phyloP scores from a whole-genome alignment of 2,113 vertebrate genomes.

The Neopipo cinnamomea region DNA sequence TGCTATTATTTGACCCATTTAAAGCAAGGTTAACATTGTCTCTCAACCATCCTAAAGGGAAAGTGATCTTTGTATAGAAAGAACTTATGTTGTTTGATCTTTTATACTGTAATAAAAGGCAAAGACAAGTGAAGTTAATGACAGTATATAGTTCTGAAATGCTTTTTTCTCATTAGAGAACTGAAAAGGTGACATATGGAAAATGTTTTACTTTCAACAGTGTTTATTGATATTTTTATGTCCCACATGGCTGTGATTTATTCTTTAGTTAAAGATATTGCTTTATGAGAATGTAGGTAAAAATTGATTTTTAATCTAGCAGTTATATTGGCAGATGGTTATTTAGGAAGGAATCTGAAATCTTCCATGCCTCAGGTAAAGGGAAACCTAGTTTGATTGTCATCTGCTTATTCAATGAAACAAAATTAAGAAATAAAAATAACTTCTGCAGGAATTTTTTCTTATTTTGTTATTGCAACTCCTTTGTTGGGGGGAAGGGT shows the following conservation, averaged over 20 bases:
- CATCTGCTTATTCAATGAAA: neutral
- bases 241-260: neutral
- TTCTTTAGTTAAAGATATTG: conserved; percentile 3
- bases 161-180: neutral
- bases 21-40: neutral
- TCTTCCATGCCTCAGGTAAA: neutral
- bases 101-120: neutral
- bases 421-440: neutral
- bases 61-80: neutral
- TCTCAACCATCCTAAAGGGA: neutral
- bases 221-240: neutral
- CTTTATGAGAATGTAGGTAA: neutral
- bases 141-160: neutral
- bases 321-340: neutral
- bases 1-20: neutral
- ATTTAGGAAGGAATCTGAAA: conserved; percentile 6
- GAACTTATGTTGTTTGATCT: neutral
- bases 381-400: neutral
- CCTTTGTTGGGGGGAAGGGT: neutral
- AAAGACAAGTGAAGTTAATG: neutral
- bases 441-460: neutral
- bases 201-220: neutral
- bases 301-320: conserved; percentile 12
- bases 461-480: neutral
- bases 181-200: neutral